These are phyloP conservation scores for Porites australiensis DNA, from an alignment of 64 coral and sea anemone genomes.

Conservation along the genomic window DNA sequence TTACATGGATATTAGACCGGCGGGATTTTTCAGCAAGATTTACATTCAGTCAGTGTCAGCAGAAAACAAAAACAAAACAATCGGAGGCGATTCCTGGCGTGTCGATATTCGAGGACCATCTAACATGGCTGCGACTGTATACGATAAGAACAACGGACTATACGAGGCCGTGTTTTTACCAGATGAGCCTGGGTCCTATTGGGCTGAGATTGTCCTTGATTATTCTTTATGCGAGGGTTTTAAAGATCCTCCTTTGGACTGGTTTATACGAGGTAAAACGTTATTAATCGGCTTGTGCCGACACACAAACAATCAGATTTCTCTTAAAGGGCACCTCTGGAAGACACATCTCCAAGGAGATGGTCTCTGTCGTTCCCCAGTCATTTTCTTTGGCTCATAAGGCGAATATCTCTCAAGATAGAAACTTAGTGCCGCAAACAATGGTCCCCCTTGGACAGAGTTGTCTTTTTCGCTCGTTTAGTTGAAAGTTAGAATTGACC, in stretches of 20 bases:
- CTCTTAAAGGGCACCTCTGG: neutral
- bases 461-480: too few relatives aligned
- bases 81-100: slow-evolving; percentile 83
- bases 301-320: neutral
- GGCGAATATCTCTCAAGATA: too few relatives aligned
- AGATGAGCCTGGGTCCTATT: slow-evolving; percentile 46
- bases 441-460: too few relatives aligned
- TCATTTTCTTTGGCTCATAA: too few relatives aligned
- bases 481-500: too few relatives aligned
- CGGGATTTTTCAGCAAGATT: slow-evolving; percentile 76
- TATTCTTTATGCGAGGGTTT: slow-evolving; percentile 61
- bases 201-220: slow-evolving; percentile 51
- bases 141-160: slow-evolving; percentile 70
- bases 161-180: slow-evolving; percentile 60
- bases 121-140: slow-evolving; percentile 72
- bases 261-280: slow-evolving; percentile 81
- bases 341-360: too few relatives aligned
- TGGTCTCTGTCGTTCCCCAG: too few relatives aligned
- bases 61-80: slow-evolving; percentile 47
- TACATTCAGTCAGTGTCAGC: slow-evolving; percentile 65
- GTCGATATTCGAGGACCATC: slow-evolving; percentile 74
- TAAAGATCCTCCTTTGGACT: slow-evolving; percentile 84
- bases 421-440: too few relatives aligned
- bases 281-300: neutral
- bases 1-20: slow-evolving; percentile 60